These are phyloP conservation scores for Synergus laeviventris DNA, from an alignment of 2,888 invertebrate genomes.

Conservation along the genomic window DNA sequence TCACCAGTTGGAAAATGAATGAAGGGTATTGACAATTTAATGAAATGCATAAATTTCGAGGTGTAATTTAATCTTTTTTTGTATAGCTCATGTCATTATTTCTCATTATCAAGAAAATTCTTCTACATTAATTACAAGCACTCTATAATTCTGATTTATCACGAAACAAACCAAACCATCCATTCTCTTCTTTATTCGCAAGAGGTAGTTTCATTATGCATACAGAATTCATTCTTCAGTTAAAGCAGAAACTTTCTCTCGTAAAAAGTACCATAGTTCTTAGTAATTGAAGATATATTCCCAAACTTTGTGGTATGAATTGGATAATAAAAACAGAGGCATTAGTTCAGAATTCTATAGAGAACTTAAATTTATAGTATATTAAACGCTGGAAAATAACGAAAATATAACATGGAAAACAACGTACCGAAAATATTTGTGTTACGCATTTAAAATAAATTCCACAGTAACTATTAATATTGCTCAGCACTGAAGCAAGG, in stretches of 20 bases:
- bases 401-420: too few relatives aligned
- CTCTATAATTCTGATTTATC: background rate
- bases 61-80: too few relatives aligned
- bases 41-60: too few relatives aligned
- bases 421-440: background rate
- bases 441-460: too few relatives aligned
- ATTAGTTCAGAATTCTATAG: background rate
- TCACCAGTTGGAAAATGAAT: too few relatives aligned
- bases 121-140: background rate
- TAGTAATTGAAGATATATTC: background rate
- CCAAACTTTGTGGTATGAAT: background rate
- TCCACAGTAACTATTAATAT: too few relatives aligned
- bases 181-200: background rate
- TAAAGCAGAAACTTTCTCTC: background rate
- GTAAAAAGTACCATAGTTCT: conserved; percentile 4
- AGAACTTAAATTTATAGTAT: background rate
- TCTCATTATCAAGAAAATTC: background rate
- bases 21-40: too few relatives aligned
- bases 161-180: background rate
- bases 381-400: background rate
- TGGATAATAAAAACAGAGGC: background rate
- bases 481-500: too few relatives aligned
- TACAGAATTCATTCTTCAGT: background rate
- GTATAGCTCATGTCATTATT: too few relatives aligned
- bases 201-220: background rate